These are phyloP conservation scores for Polia nebulosa DNA, from an alignment of 2,888 invertebrate species.

Conservation along the genomic window DNA sequence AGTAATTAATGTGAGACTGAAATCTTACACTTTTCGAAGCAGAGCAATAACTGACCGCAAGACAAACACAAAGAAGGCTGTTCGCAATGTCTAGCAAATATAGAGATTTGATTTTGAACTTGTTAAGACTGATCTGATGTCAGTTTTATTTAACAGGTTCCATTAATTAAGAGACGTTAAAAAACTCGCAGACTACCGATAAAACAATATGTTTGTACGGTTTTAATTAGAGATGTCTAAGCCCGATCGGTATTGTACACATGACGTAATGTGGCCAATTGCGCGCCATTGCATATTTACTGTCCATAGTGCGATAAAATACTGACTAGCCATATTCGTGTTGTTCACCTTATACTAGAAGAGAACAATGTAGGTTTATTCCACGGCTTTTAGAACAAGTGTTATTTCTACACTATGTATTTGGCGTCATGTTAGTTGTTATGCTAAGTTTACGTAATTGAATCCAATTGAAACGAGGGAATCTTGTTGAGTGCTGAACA, in stretches of 20 bases:
- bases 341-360: constrained; percentile 65
- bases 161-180: no score
- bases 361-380: constrained; percentile 67
- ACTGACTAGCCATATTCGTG: constrained; percentile 72
- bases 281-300: constrained; percentile 81
- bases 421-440: constrained; percentile 36
- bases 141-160: constrained; percentile 2
- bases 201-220: constrained; percentile 35
- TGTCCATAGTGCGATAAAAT: constrained; percentile 73
- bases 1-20: constrained; percentile 19
- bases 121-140: neutral
- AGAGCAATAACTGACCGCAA: constrained; percentile 47
- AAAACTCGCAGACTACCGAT: constrained; percentile 42
- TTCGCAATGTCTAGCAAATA: constrained; percentile 8
- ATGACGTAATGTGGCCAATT: constrained; percentile 84
- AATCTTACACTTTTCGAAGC: constrained; percentile 48
- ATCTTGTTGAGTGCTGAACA: constrained; percentile 29
- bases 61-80: constrained; percentile 1
- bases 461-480: constrained; percentile 51
- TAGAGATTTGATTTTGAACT: no score
- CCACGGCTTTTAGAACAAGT: constrained; percentile 45
- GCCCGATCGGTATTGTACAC: constrained; percentile 61
- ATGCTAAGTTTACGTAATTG: constrained; percentile 51
- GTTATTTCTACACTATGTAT: constrained; percentile 36
- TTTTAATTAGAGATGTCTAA: constrained; percentile 61